Evolutionary conservation across 2,888 invertebrate species (phyloP).

Genomic region (Synanthedon vespiformis): DNA sequence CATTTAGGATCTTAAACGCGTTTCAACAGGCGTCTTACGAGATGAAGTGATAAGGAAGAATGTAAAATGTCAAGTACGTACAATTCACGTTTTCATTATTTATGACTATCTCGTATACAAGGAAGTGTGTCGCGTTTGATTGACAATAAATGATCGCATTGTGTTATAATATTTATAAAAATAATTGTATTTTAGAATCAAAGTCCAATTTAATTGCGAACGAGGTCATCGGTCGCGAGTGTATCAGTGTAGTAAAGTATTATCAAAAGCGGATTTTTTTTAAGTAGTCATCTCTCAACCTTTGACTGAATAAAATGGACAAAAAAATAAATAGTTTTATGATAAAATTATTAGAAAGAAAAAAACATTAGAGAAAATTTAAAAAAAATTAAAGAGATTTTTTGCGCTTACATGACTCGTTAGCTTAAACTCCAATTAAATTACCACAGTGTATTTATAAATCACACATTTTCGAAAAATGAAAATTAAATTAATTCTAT

Average conservation of each 20-base stretch:
- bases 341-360: too few relatives aligned
- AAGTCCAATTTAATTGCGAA: conserved; percentile 19
- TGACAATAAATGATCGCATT: not conserved
- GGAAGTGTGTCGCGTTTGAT: not conserved
- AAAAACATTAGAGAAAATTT: too few relatives aligned
- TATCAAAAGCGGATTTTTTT: not conserved
- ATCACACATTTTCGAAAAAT: too few relatives aligned
- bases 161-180: not conserved
- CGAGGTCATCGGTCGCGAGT: conserved; percentile 20
- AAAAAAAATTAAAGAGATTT: too few relatives aligned
- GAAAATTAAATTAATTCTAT: too few relatives aligned
- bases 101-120: not conserved
- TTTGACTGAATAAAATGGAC: too few relatives aligned
- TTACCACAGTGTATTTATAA: too few relatives aligned
- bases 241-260: conserved; percentile 4
- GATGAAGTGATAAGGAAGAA: conserved; percentile 15
- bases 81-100: conserved; percentile 24
- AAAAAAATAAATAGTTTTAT: too few relatives aligned
- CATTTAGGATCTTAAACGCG: conserved; percentile 12
- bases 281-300: not conserved
- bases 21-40: conserved; percentile 18
- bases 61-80: conserved; percentile 44
- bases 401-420: too few relatives aligned
- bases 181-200: conserved; percentile 6
- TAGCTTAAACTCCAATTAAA: too few relatives aligned